Conservation (phyloP, 2,888 invertebrate species). For the Junonia oenone region DNA sequence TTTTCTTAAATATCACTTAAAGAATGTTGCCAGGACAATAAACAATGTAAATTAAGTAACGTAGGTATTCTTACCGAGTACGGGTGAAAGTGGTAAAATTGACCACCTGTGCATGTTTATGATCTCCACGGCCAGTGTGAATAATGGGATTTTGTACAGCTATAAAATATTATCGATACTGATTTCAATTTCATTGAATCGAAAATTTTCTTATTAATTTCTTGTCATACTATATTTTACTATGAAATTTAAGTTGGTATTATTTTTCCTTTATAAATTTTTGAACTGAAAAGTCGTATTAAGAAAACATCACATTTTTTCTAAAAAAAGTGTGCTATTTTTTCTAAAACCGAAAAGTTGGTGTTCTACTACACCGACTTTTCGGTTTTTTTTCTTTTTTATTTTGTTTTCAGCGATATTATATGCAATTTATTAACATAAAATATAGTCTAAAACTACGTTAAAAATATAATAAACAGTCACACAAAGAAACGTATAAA, state of each 20-base stretch:
- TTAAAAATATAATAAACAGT: background rate
- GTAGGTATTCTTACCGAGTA: constrained; percentile 19
- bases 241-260: too few species aligned
- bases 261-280: too few species aligned
- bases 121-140: constrained; percentile 2
- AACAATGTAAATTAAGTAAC: constrained; percentile 4
- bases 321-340: too few species aligned
- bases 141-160: background rate
- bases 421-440: too few species aligned
- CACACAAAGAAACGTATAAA: background rate
- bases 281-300: too few species aligned
- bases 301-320: too few species aligned
- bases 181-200: background rate
- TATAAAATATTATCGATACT: background rate
- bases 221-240: background rate
- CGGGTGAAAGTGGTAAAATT: constrained; percentile 32
- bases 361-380: too few species aligned
- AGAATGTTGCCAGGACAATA: background rate
- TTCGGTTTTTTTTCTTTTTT: too few species aligned
- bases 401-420: too few species aligned
- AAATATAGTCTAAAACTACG: too few species aligned
- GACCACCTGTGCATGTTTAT: constrained; percentile 33
- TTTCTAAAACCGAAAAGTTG: too few species aligned
- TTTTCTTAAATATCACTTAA: background rate
- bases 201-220: too few species aligned